Conservation (phyloP, 2,113 vertebrate genomes). For the Choloepus hoffmanni region DNA sequence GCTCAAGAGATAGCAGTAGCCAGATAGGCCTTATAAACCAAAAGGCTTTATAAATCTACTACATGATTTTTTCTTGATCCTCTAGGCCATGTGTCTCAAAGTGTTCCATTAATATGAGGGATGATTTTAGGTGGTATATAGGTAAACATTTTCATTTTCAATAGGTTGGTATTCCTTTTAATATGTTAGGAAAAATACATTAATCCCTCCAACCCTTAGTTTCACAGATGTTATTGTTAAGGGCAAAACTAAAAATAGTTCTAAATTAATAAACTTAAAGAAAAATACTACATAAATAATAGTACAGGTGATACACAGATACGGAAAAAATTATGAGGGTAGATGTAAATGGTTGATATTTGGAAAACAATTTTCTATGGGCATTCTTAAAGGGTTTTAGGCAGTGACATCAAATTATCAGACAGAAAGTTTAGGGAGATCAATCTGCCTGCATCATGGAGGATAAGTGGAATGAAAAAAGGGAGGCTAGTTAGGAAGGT, state of each 20-base stretch:
- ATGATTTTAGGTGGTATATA: neutral
- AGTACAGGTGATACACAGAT: neutral
- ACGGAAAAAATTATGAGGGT: constrained; percentile 6
- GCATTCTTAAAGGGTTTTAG: neutral
- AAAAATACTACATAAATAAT: constrained; percentile 33
- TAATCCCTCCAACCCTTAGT: neutral
- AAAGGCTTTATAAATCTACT: neutral
- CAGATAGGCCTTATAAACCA: neutral
- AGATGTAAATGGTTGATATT: neutral
- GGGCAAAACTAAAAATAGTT: constrained; percentile 12
- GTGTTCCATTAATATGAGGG: neutral
- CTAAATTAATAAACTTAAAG: neutral
- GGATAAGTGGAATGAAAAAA: neutral
- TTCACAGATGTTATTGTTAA: constrained; percentile 7
- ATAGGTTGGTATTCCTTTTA: constrained; percentile 25
- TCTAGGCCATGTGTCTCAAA: neutral
- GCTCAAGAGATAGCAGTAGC: neutral
- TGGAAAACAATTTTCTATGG: neutral
- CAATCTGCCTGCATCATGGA: neutral
- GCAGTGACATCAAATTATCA: neutral
- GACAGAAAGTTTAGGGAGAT: neutral
- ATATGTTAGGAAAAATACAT: neutral
- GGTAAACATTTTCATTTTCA: constrained; percentile 1
- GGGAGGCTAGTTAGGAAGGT: neutral
- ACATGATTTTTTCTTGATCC: constrained; percentile 14